Evolutionary conservation across 2,113 vertebrate species (phyloP), one percentile per base, ranked within the genome.

Genomic region (Cinclus cinclus): DNA sequence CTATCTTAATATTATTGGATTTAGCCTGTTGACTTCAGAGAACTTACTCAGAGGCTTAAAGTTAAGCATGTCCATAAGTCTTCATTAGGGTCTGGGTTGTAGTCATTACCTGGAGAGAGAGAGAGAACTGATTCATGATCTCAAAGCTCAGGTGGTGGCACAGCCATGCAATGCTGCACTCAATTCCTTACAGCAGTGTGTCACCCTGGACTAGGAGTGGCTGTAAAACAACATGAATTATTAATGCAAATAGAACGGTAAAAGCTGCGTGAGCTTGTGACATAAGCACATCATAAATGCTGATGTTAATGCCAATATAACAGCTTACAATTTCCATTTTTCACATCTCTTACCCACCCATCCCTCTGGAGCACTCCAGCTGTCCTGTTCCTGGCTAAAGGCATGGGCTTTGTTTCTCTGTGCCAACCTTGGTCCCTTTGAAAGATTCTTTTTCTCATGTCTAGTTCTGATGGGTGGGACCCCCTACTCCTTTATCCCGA

Each of bases 21-120:
- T 93, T 87, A 96, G 56, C 79, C 53, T 86, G 47, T 90, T 93
- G 92, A 56, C 68, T 95, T 91, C 31, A 49, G 68, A 78, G 56
- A 87, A 88, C 69, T 91, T 97, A 87, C 47, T 92, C 6, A 1
- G 52, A 71, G 15, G 44, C 79, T 93, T 90, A 71, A 83, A 96
- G 73, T 87, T 88, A 87, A 86, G 76, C 88, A 7, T 35, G 49
- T 30, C 60, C 49, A 56, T 95, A 86, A 71, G 71, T 95, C 68
- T 96, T 95, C 77, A 71, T 93, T 91, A 96, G 68, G 63, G 41
- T 78, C n/a, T 71, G 76, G 44, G 33, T 21, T 46, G 68, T 35
- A 30, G 90, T 83, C 73, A 42, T 93, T 90, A 78, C 64, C 80
- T 92, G 76, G 16, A 52, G 83, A 64, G 64, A 25, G 64, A 25